Conservation (phyloP, 2,113 vertebrate species). For the Chinchilla lanigera region DNA sequence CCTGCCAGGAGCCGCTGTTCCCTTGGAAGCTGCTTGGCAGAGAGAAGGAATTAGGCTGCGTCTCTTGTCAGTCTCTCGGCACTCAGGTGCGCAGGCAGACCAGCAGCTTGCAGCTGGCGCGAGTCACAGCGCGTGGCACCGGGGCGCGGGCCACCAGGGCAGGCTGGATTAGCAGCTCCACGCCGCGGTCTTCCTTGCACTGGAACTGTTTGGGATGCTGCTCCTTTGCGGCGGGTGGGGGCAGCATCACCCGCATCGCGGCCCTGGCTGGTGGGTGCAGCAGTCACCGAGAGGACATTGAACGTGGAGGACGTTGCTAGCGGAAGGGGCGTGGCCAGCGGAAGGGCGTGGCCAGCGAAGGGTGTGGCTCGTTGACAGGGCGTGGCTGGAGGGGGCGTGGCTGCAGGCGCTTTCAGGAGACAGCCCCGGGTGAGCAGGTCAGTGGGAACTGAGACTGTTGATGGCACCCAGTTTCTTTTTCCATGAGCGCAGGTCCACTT, state of each 20-base stretch:
- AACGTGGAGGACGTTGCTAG: neutral
- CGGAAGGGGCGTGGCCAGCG: neutral
- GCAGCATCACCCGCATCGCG: rapidly evolving
- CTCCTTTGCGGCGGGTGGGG: neutral
- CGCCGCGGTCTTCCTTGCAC: neutral
- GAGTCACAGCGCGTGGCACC: no score
- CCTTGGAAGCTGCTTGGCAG: neutral
- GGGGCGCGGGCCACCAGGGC: neutral
- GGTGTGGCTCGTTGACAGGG: no score
- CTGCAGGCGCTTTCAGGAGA: neutral
- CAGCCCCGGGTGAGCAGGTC: neutral
- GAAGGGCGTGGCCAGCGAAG: no score
- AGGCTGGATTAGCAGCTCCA: neutral
- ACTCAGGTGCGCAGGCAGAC: neutral
- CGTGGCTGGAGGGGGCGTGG: neutral
- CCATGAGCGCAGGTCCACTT: neutral
- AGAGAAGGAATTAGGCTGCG: neutral
- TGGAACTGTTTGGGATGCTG: neutral
- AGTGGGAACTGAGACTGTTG: neutral
- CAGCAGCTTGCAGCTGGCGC: rapidly evolving
- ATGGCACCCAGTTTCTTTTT: neutral
- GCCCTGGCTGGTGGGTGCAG: neutral
- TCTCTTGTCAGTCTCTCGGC: neutral
- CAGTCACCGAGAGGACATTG: neutral
- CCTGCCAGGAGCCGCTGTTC: neutral